These are phyloP conservation scores for Eucera pruinosa DNA, from an alignment of 2,888 invertebrate genomes.

Conservation along the genomic window DNA sequence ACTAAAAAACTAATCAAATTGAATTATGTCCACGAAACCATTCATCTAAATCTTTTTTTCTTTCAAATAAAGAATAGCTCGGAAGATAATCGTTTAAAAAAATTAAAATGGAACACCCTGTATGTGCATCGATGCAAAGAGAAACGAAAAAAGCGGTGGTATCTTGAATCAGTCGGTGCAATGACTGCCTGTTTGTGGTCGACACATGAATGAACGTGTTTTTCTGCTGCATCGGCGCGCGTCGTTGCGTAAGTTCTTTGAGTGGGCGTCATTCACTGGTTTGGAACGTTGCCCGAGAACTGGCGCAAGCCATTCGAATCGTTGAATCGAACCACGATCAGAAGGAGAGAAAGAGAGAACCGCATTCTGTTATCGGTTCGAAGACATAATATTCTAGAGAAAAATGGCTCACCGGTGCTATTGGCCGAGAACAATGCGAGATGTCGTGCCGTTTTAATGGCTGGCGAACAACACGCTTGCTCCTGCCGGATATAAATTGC, in stretches of 20 bases:
- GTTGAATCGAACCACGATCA: slow-evolving; percentile 12
- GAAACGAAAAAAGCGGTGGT: neutral
- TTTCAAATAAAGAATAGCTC: too few relatives aligned
- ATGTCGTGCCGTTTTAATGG: slow-evolving; percentile 49
- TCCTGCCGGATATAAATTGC: slow-evolving; percentile 46
- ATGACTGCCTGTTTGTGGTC: slow-evolving; percentile 1
- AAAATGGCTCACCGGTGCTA: slow-evolving; percentile 55
- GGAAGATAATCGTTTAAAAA: too few relatives aligned
- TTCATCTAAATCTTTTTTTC: too few relatives aligned
- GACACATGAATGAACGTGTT: slow-evolving; percentile 66
- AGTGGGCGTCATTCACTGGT: slow-evolving; percentile 70
- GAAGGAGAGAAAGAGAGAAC: slow-evolving; percentile 5
- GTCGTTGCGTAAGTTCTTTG: slow-evolving; percentile 64
- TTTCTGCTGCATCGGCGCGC: slow-evolving; percentile 59
- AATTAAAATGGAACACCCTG: too few relatives aligned
- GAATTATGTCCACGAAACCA: too few relatives aligned
- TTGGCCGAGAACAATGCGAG: slow-evolving; percentile 54
- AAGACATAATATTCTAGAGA: slow-evolving; percentile 59
- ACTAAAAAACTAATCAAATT: too few relatives aligned
- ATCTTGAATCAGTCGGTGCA: slow-evolving; percentile 12
- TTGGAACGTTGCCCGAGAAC: slow-evolving; percentile 69
- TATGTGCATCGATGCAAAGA: neutral
- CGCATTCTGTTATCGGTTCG: slow-evolving; percentile 55
- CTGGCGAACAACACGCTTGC: slow-evolving; percentile 41
- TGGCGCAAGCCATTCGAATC: slow-evolving; percentile 14